phyloP scores from a whole-genome alignment of 2,797 vertebrate species.

The Hydrocynus forskahlii region DNA sequence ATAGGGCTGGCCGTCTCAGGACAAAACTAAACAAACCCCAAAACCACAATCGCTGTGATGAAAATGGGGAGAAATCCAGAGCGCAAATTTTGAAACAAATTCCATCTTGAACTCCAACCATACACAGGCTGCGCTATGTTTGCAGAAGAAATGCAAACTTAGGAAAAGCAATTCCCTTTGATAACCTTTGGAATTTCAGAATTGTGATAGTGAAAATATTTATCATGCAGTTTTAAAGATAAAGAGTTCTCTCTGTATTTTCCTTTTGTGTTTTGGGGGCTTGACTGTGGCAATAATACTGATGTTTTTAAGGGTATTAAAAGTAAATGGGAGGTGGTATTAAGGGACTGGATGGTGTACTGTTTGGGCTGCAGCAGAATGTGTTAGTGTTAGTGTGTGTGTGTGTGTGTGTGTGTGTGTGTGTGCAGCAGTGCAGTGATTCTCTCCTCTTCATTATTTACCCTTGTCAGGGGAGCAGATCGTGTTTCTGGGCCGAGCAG shows the following conservation, averaged over 20 bases:
- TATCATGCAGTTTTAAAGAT: neutral
- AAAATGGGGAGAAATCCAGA: conserved; percentile 42
- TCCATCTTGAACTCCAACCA: conserved; percentile 28
- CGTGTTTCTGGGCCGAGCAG: conserved; percentile 69
- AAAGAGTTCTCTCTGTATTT: neutral
- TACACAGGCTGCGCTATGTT: conserved; percentile 15
- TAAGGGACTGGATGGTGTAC: neutral
- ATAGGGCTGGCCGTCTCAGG: conserved; percentile 47
- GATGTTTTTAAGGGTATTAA: neutral
- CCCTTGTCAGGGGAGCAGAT: conserved; percentile 70
- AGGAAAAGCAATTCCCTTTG: neutral
- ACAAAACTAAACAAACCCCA: conserved; percentile 54
- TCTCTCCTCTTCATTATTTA: conserved; percentile 79
- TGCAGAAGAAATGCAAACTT: conserved; percentile 12
- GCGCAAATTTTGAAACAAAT: conserved; percentile 37
- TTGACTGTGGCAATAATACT: neutral
- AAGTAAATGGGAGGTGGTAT: neutral
- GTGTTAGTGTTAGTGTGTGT: conserved; percentile 11
- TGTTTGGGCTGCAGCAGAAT: neutral
- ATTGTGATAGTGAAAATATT: neutral
- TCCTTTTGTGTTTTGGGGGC: neutral
- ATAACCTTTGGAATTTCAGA: neutral
- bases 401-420: conserved; percentile 5
- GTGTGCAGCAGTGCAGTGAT: conserved; percentile 50
- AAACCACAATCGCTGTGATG: conserved; percentile 39